Conservation (phyloP, 2,797 vertebrate species). For the Malacoctenus gilli region DNA sequence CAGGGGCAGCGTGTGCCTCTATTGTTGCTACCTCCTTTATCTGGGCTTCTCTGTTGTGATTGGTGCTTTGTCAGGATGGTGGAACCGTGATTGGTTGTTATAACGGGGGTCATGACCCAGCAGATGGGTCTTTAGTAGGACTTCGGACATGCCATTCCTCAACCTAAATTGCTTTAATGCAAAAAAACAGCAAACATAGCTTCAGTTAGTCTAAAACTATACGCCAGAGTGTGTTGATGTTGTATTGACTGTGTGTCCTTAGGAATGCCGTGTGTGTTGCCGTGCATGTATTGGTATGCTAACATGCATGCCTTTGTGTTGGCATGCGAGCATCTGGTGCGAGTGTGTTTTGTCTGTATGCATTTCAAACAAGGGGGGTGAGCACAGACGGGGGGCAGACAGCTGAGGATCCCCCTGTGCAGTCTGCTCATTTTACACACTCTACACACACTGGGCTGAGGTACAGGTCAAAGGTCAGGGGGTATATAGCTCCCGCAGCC, state of each 20-base stretch:
- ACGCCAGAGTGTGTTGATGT: not conserved
- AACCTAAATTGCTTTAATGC: slow-evolving; percentile 36
- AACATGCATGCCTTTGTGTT: slow-evolving; percentile 60
- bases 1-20: slow-evolving; percentile 68
- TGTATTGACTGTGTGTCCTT: slow-evolving; percentile 13
- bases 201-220: not conserved
- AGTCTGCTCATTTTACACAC: slow-evolving; percentile 37
- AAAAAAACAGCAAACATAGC: not conserved
- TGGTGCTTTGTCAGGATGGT: slow-evolving; percentile 66
- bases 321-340: slow-evolving; percentile 71
- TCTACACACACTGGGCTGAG: slow-evolving; percentile 42
- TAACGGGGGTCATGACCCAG: slow-evolving; percentile 64
- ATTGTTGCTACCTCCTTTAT: slow-evolving; percentile 67
- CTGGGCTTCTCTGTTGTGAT: slow-evolving; percentile 52
- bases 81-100: slow-evolving; percentile 62
- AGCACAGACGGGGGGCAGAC: slow-evolving; percentile 53
- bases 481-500: slow-evolving; percentile 46
- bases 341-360: slow-evolving; percentile 66
- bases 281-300: slow-evolving; percentile 64
- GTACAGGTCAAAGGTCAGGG: slow-evolving; percentile 70
- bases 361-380: slow-evolving; percentile 21
- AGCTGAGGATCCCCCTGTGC: slow-evolving; percentile 50
- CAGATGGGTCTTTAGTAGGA: slow-evolving; percentile 69
- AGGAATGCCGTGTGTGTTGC: slow-evolving; percentile 20
- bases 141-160: slow-evolving; percentile 51